Conservation (phyloP, 2,888 invertebrate genomes). For the Oscheius sp. region DNA sequence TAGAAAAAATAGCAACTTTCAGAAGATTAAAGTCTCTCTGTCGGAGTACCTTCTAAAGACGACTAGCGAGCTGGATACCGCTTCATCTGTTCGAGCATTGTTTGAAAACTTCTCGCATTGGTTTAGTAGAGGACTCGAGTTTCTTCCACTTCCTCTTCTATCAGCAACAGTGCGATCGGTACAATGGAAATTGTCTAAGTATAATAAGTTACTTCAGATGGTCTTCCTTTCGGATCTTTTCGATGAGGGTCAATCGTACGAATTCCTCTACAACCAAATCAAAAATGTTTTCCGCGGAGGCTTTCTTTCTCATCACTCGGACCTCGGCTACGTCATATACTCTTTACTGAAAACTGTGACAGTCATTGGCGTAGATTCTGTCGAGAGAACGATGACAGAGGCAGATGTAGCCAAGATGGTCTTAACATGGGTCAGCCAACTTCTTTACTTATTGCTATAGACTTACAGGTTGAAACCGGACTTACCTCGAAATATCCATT, state of each 20-base stretch:
- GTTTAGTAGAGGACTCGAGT: slow-evolving; percentile 62
- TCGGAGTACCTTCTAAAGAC: slow-evolving; percentile 49
- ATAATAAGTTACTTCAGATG: slow-evolving; percentile 35
- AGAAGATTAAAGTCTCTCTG: slow-evolving; percentile 26
- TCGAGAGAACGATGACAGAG: slow-evolving; percentile 24
- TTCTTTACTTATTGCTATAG: not conserved
- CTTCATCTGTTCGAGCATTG: slow-evolving; percentile 67
- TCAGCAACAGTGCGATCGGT: slow-evolving; percentile 61
- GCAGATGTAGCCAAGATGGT: slow-evolving; percentile 37
- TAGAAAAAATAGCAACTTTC: not conserved
- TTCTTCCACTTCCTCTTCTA: slow-evolving; percentile 57
- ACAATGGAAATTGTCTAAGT: not conserved
- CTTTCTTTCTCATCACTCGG: slow-evolving; percentile 43
- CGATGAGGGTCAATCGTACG: slow-evolving; percentile 62
- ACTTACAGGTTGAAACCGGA: slow-evolving; percentile 42
- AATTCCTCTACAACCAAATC: slow-evolving; percentile 55
- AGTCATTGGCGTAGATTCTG: slow-evolving; percentile 56
- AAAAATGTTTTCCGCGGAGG: slow-evolving; percentile 42
- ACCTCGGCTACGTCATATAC: slow-evolving; percentile 49
- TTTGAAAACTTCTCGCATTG: slow-evolving; percentile 71
- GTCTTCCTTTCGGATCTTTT: slow-evolving; percentile 67
- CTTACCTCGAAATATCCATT: slow-evolving; percentile 41
- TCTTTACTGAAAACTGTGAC: slow-evolving; percentile 62
- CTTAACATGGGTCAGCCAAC: slow-evolving; percentile 31
- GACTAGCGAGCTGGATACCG: slow-evolving; percentile 65